Base-by-base conservation (phyloP, 2,797 vertebrate genomes). In the Neomorphus geoffroyi region DNA sequence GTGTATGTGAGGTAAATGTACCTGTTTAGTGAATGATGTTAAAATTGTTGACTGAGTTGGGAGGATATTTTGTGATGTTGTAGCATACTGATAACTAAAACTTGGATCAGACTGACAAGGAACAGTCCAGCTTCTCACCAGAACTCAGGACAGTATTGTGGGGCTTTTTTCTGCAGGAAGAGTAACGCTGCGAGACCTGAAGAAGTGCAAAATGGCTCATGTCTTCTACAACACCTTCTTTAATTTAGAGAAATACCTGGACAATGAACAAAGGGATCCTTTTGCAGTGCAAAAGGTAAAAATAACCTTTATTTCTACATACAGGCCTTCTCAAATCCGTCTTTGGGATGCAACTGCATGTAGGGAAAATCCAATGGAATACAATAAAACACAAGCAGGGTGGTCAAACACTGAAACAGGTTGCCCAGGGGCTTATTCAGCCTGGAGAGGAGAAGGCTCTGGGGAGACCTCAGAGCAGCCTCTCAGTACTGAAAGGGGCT, bases 181-280 rank as follows among this genome's bases (percentile, higher is more conserved):
- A 97, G 99, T 99, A 93, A 99, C 98, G 22, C 98, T 99, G n/a
- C 95, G 98, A 91, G 99, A 99, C 92, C 97, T 99, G 97, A 99
- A 99, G 97, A 98, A 97, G 89, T 99, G 99, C 97, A 98, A 98
- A 96, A 99, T 99, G 99, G 99, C 99, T 94, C 99, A 99, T 88
- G 99, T 99, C 88, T 99, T 99, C 97, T 99, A 99, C 56, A 99
- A 99, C 97, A 99, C 99, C 43, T 99, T 99, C 98, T 99, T 99
- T 97, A 99, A 99, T 97, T 98, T 99, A 96, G 99, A 99, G 97
- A 99, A 99, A 80, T 99, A 99, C 80, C 98, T 99, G 98, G 99
- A 99, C 98, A 99, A 99, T 50, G 99, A 99, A 96, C 99, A 99
- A 97, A 98, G 99, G 97, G 99, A 99, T 98, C 99, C 99, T 58